These are phyloP conservation scores for Potorous gilbertii DNA, from an alignment of 2,797 vertebrate genomes.

Conservation along the genomic window DNA sequence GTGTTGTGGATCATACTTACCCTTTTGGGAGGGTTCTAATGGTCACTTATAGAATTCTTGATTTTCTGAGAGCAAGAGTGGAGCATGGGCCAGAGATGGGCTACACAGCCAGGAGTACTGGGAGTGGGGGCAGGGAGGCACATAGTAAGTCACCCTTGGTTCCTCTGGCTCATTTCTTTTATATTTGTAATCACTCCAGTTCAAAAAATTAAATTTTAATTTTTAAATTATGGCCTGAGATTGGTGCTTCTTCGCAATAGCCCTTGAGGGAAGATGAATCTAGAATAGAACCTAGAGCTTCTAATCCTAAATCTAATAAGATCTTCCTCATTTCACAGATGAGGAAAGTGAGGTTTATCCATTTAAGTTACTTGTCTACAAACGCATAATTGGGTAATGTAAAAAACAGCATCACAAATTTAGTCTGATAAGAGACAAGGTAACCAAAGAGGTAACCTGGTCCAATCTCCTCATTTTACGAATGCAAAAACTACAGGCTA, in stretches of 20 bases:
- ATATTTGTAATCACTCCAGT: neutral
- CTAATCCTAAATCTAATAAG: neutral
- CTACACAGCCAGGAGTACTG: neutral
- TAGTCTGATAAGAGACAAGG: neutral
- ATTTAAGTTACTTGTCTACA: too few relatives aligned
- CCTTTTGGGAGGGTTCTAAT: neutral
- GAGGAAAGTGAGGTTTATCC: neutral
- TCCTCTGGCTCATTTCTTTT: neutral
- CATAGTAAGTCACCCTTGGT: too few relatives aligned
- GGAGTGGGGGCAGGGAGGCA: neutral
- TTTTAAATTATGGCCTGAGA: neutral
- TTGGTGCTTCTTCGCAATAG: neutral
- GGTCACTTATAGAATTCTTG: neutral
- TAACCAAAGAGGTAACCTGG: neutral
- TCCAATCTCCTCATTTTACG: neutral
- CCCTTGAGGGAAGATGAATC: neutral
- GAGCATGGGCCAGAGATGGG: neutral
- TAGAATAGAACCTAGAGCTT: neutral
- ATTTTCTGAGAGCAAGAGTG: too few relatives aligned
- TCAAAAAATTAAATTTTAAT: neutral
- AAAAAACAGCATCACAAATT: neutral
- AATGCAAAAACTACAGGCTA: neutral
- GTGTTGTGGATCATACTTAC: too few relatives aligned
- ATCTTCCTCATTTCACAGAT: neutral
- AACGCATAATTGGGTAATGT: too few relatives aligned